phyloP scores from a whole-genome alignment of 2,113 vertebrate genomes.

The Gallinago undulata region DNA sequence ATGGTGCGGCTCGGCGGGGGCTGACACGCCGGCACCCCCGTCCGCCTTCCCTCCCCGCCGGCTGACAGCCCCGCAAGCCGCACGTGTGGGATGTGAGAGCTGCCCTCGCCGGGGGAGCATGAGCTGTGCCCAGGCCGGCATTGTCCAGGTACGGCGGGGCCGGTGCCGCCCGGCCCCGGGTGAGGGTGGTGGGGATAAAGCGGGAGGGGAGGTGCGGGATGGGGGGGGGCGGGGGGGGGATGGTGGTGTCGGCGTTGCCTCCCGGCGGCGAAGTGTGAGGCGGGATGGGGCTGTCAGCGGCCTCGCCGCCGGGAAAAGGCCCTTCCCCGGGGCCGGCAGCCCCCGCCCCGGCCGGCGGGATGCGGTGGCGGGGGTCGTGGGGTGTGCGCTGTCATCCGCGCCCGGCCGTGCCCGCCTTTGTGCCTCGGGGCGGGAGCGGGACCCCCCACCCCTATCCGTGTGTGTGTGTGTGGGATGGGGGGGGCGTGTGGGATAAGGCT shows the following conservation, averaged over 20 bases:
- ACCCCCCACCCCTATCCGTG: not conserved
- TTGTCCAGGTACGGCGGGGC: conserved; percentile 74
- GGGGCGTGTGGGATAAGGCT: too few relatives aligned
- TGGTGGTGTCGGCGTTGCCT: not conserved
- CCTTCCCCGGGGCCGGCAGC: not conserved
- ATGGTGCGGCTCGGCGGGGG: conserved; percentile 17
- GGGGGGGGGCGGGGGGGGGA: too few relatives aligned
- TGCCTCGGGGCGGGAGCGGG: not conserved
- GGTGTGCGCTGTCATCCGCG: conserved; percentile 13
- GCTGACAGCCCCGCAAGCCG: not conserved
- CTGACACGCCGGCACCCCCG: not conserved
- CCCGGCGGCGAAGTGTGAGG: not conserved
- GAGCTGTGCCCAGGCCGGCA: conserved; percentile 73
- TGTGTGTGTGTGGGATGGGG: not conserved
- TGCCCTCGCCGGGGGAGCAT: conserved; percentile 64
- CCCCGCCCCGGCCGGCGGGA: not conserved
- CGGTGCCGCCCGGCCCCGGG: not conserved
- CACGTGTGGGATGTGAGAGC: conserved; percentile 59
- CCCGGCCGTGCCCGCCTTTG: not conserved
- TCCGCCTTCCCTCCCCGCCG: not conserved
- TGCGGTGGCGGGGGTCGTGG: not conserved
- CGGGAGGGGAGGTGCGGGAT: too few relatives aligned
- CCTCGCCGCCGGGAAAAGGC: not conserved
- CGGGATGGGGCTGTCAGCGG: not conserved
- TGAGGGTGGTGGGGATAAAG: not conserved